Evolutionary conservation across 2,797 vertebrate species (phyloP).

Genomic region (Molossus alvarezi): DNA sequence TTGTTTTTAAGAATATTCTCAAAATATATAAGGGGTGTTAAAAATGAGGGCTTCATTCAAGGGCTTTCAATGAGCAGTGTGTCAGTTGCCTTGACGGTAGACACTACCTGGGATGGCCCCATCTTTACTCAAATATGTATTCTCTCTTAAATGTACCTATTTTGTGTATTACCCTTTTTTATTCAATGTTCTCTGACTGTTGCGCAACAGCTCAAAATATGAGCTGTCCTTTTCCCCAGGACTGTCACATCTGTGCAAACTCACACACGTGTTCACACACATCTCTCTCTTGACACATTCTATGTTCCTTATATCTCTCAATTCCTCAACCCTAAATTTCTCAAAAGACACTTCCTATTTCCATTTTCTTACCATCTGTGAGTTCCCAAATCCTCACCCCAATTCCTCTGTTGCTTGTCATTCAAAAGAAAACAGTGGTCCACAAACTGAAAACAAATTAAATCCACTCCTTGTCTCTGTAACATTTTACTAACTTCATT

Average conservation of each 20-base stretch:
- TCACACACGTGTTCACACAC: background rate
- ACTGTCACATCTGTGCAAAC: background rate
- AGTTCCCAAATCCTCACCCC: background rate
- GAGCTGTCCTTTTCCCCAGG: background rate
- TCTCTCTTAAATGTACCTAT: background rate
- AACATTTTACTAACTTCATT: background rate
- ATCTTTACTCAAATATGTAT: background rate
- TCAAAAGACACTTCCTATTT: background rate
- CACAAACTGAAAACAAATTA: background rate
- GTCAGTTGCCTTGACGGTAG: fast-evolving
- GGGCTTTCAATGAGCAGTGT: background rate
- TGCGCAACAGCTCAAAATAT: background rate
- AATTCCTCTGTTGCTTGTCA: background rate
- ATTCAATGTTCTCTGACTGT: background rate
- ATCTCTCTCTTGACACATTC: background rate
- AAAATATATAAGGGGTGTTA: background rate
- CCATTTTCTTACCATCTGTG: background rate
- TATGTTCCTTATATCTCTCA: background rate
- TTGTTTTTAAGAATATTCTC: background rate
- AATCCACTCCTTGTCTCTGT: background rate
- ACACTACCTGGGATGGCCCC: no score
- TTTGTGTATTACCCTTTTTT: background rate
- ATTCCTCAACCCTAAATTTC: background rate
- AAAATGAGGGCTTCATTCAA: background rate
- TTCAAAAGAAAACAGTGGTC: background rate